These are phyloP conservation scores for Muscicapa comitata DNA, from an alignment of 2,797 vertebrate species.

Conservation along the genomic window DNA sequence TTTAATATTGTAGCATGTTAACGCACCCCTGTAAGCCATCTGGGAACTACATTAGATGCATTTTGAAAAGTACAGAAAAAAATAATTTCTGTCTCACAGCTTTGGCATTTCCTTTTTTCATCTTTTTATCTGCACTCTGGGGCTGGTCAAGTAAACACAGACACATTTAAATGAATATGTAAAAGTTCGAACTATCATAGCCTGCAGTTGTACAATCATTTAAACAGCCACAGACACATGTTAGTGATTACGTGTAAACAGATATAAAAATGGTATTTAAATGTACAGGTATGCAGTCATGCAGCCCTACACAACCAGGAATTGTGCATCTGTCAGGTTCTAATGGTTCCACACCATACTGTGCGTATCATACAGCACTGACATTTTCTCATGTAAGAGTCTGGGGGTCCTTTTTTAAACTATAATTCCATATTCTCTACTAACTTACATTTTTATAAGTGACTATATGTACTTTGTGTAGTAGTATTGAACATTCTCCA, in stretches of 20 bases:
- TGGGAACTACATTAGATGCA: not conserved
- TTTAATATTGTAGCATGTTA: not conserved
- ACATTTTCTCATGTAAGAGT: not conserved
- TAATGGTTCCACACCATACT: not conserved
- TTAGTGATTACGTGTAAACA: not conserved
- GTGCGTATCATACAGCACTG: not conserved
- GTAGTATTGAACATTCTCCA: not conserved
- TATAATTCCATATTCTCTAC: not conserved
- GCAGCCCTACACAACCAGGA: not conserved
- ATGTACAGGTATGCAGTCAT: not conserved
- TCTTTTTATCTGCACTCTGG: not conserved
- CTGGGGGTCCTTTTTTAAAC: not conserved
- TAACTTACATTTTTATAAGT: not conserved
- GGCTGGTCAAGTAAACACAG: not conserved
- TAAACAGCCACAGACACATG: not conserved
- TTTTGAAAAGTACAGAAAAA: not conserved
- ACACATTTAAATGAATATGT: not conserved
- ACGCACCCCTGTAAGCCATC: not conserved
- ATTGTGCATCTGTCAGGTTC: not conserved
- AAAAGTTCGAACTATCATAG: not conserved
- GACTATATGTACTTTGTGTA: not conserved
- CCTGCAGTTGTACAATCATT: not conserved
- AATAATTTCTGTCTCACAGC: not conserved
- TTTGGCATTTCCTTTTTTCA: constrained; percentile 19
- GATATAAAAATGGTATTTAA: not conserved